Conservation (phyloP, 2,113 vertebrate species). For the Varanus salvator region DNA sequence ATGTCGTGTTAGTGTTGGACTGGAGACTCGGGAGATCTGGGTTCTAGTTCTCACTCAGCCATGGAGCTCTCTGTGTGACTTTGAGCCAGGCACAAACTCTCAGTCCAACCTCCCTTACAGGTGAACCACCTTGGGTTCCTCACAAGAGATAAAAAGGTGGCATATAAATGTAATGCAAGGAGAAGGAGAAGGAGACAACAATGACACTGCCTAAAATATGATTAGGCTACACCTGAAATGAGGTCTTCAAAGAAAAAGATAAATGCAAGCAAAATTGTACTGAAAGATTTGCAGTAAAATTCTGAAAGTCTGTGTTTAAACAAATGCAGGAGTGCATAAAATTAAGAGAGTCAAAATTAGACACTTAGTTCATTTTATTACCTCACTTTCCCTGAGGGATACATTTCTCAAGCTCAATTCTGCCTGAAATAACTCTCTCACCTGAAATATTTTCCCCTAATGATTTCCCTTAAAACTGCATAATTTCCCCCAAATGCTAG, state of each 20-base stretch:
- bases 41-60: too few relatives aligned
- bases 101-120: too few relatives aligned
- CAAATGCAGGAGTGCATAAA: neutral
- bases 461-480: neutral
- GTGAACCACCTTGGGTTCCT: too few relatives aligned
- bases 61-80: too few relatives aligned
- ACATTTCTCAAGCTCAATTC: neutral
- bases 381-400: neutral
- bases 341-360: neutral
- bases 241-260: neutral
- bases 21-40: too few relatives aligned
- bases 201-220: neutral
- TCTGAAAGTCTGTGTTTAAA: neutral
- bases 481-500: neutral
- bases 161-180: too few relatives aligned
- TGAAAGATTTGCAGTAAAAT: neutral
- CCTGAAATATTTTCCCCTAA: neutral
- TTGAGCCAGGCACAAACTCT: too few relatives aligned
- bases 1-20: too few relatives aligned
- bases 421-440: neutral
- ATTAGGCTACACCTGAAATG: neutral
- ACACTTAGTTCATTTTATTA: neutral
- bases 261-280: neutral
- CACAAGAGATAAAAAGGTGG: too few relatives aligned
- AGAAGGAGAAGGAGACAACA: too few relatives aligned